Base-by-base conservation (phyloP, 2,888 invertebrate species). In the Periphyllus acericola region DNA sequence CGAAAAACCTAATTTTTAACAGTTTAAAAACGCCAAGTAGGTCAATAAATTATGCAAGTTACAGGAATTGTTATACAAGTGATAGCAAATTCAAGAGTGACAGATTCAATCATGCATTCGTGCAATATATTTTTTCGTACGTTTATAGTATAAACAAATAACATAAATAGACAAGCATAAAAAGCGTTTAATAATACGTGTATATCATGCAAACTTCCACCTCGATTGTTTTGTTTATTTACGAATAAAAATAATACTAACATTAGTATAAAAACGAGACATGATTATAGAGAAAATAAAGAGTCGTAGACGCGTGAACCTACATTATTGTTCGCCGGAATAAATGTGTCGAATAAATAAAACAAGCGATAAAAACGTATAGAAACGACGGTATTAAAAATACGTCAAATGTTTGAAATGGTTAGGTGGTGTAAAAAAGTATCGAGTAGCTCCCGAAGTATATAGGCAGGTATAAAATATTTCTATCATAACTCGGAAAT, bases 101-200 rank as follows among this genome's bases (percentile, higher is more conserved):
- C 74, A 36, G 74, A 74, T 74, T 74, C 25, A 74, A 34, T 68
- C 68, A 68, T 29, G 68, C n/a, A 68, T 68, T n/a, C 68, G 29
- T 68, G 72, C n/a, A 34, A 34, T 72, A 72, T 72, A 34, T 34
- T 72, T 34, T 72, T 60, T 60, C 21, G 3, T 60, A 60, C 25
- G 60, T 25, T 8, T 60, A 68, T 25, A 11, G 60, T 25, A 6
- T 25, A 60, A 6, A 68, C 11, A 68, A n/a, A 68, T 66, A 66
- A 66, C 55, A n/a, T 66, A 11, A 68, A 72, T 34, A 21, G 36
- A 74, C 25, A 40, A 25, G 36, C 74, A 40, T 21, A 40, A 40
- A 36, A 74, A 40, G 36, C 36, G n/a, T 36, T 36, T 36, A 36
- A 74, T 36, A 52, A 76, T 52, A 46, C 29, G 25, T 46, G 29